phyloP scores from a whole-genome alignment of 2,113 vertebrate genomes.

The Pseudorectes ferrugineus region DNA sequence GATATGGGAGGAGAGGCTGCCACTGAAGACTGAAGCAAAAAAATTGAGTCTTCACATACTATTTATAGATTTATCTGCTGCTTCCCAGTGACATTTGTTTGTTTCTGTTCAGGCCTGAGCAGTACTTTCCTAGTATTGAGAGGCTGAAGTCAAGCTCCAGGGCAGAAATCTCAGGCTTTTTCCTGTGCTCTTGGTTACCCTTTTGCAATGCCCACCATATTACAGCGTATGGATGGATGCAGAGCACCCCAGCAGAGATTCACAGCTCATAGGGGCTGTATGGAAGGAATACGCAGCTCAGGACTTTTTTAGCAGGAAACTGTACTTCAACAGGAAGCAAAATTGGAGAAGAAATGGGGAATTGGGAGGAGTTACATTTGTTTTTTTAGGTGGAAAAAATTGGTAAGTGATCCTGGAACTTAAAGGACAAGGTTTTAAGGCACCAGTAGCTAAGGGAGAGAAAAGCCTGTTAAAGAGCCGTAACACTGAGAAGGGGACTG shows the following conservation, averaged over 20 bases:
- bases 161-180: background rate
- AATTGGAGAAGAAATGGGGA: background rate
- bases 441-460: background rate
- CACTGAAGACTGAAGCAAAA: background rate
- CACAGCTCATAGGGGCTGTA: accelerated
- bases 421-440: background rate
- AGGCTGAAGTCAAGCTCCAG: background rate
- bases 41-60: background rate
- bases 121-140: background rate
- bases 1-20: background rate
- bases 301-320: background rate
- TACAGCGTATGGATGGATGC: accelerated
- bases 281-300: background rate
- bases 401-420: background rate
- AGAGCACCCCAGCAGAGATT: background rate
- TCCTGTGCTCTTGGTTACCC: background rate
- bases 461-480: background rate
- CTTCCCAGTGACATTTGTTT: background rate
- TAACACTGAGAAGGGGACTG: background rate
- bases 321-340: background rate
- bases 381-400: background rate
- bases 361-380: background rate
- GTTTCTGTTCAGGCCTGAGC: background rate
- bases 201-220: background rate
- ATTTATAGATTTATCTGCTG: background rate